Conservation (phyloP, 2,888 invertebrate species). For the Calephelis perditalis region DNA sequence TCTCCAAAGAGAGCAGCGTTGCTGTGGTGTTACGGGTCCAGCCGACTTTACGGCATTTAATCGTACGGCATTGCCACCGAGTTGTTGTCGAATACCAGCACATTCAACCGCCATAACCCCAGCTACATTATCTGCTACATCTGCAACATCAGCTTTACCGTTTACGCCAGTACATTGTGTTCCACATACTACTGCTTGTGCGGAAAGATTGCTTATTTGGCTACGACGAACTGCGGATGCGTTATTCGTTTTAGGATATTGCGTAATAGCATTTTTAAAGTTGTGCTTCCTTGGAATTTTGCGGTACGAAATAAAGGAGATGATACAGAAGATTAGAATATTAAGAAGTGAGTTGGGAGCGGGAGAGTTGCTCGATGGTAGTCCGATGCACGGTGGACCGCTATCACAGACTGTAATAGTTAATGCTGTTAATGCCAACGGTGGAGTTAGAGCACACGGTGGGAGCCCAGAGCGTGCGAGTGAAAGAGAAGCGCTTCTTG, state of each 20-base stretch:
- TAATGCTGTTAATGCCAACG: conserved; percentile 76
- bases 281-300: conserved; percentile 92
- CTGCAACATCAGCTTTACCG: conserved; percentile 52
- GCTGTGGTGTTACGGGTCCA: conserved; percentile 87
- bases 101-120: conserved; percentile 68
- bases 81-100: conserved; percentile 66
- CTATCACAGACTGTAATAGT: conserved; percentile 69
- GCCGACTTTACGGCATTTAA: conserved; percentile 70
- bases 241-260: conserved; percentile 89
- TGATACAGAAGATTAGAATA: conserved; percentile 94
- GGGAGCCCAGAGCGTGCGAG: conserved; percentile 76
- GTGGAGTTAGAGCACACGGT: conserved; percentile 76
- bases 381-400: conserved; percentile 68
- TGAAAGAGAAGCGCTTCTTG: conserved; percentile 79
- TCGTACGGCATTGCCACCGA: conserved; percentile 60
- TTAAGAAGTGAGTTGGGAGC: conserved; percentile 82
- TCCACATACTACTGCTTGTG: conserved; percentile 81
- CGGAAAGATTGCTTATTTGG: conserved; percentile 85
- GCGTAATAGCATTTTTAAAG: conserved; percentile 93
- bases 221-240: conserved; percentile 88
- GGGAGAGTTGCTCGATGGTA: conserved; percentile 65
- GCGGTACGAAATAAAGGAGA: conserved; percentile 91
- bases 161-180: conserved; percentile 63
- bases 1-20: conserved; percentile 84
- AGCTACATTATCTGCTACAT: conserved; percentile 63